Conservation (phyloP, 2,113 vertebrate species). For the Phrynosoma blainvillii region DNA sequence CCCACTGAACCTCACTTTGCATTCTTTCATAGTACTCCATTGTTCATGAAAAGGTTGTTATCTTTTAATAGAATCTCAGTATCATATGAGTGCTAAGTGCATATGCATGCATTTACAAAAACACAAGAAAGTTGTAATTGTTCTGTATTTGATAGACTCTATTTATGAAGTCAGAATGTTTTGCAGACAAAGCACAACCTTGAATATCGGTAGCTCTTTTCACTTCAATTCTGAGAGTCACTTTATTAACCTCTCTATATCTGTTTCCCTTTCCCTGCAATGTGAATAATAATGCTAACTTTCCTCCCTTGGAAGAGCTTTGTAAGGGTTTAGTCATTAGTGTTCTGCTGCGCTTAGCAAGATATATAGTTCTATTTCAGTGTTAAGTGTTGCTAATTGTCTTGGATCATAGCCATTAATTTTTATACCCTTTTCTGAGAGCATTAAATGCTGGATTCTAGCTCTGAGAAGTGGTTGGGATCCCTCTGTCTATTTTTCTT, state of each 20-base stretch:
- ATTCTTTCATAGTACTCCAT: background rate
- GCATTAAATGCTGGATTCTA: slow-evolving; percentile 16
- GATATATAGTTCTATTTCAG: slow-evolving; percentile 26
- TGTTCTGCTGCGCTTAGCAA: slow-evolving; percentile 3
- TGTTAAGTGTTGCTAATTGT: slow-evolving; percentile 34
- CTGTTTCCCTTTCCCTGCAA: background rate
- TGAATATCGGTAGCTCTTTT: slow-evolving; percentile 1
- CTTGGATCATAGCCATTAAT: slow-evolving; percentile 30
- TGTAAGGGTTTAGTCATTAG: slow-evolving; percentile 10
- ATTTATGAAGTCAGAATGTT: background rate
- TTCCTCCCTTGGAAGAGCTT: background rate
- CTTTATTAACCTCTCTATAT: slow-evolving; percentile 32
- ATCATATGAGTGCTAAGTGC: background rate
- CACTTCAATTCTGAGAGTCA: background rate
- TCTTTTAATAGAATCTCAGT: slow-evolving; percentile 8
- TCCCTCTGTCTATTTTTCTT: background rate
- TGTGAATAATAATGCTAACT: slow-evolving; percentile 14
- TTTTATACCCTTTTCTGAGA: slow-evolving; percentile 14
- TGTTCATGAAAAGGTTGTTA: background rate
- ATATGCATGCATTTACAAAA: slow-evolving; percentile 4
- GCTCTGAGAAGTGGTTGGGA: background rate
- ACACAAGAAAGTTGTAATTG: slow-evolving; percentile 5
- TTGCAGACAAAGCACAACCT: background rate
- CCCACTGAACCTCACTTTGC: slow-evolving; percentile 4
- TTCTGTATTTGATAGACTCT: background rate